Base-by-base conservation (phyloP, 2,113 vertebrate species). In the Scomber japonicus region DNA sequence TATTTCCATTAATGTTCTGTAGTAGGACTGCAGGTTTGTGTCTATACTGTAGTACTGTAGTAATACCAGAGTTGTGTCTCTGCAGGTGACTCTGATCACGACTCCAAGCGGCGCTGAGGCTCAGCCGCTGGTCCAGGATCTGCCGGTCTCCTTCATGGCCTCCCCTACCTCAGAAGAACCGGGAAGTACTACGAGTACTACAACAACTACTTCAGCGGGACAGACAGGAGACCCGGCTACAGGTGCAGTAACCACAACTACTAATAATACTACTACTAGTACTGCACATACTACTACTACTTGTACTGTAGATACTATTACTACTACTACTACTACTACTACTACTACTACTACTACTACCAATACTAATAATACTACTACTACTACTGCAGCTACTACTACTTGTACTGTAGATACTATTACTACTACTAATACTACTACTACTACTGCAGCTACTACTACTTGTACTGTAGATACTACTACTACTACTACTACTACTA, bases 101-200 rank as follows among this genome's bases (percentile, higher is more conserved):
- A 96, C 96, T 0, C 96, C 96, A 8, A 96, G 96, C 0, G 96
- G 96, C 0, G 96, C 96, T 0, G 96, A 97, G 81, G 94, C 96
- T n/a, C 96, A 96, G 84, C 95, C 95, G 0, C 94, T 96, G 54
- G 76, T 86, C 61, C 96, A 97, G 17, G 96, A 97, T 81, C 94
- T 97, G 31, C 96, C 96, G 0, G 95, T 97, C 59, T 96, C 96
- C 12, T 95, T 97, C 79, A 92, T 97, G 94, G 96, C 96, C 15
- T 97, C 96, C 0, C 96, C 96, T 3, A 96, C 96, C 0, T 95
- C 95, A 3, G 96, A 96, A 48, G 96, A 97, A 72, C 95, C 95
- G 9, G 94, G 93, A 0, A 93, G 94, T 49, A 92, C 94, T 19
- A 95, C 91, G 0, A 93, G 19, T 24, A 80, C 93, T 11, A 93